A percentile compares a stretch with the other conserved stretches of the same genome.
Conservation (phyloP, 2,113 vertebrate genomes). For the Cricetomys ansorgei region DNA sequence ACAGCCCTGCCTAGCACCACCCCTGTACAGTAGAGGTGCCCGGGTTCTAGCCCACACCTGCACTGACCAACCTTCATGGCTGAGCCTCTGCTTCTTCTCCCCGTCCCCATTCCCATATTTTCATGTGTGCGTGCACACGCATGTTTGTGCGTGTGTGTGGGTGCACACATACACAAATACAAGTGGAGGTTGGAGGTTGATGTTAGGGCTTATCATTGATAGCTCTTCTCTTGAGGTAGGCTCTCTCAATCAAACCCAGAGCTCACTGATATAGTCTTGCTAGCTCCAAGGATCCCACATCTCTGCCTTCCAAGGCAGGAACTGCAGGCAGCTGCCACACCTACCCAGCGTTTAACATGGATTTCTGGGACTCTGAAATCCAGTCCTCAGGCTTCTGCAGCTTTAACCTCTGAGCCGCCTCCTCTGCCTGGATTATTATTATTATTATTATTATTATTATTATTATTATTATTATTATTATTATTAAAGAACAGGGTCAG, state of each 20-base stretch:
- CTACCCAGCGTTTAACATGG: background rate
- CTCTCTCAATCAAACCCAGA: background rate
- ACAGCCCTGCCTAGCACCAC: background rate
- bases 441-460: background rate
- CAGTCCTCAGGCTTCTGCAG: background rate
- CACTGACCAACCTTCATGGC: background rate
- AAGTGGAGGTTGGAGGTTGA: background rate
- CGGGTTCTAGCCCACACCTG: background rate
- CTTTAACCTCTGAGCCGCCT: background rate
- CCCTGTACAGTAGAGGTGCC: background rate
- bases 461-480: background rate
- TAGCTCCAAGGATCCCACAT: background rate
- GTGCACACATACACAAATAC: background rate
- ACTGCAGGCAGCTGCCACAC: background rate
- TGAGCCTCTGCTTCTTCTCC: background rate
- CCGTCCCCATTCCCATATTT: background rate
- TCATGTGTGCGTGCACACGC: background rate
- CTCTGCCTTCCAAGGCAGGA: background rate
- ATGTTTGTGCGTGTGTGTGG: background rate
- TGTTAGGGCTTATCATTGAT: background rate
- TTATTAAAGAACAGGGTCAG: background rate
- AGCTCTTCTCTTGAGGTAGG: background rate
- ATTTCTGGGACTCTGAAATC: background rate
- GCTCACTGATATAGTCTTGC: background rate
- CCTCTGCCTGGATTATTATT: background rate